These are phyloP conservation scores for Chiropotes sagulatus DNA, from an alignment of 2,797 vertebrate genomes.

Conservation along the genomic window DNA sequence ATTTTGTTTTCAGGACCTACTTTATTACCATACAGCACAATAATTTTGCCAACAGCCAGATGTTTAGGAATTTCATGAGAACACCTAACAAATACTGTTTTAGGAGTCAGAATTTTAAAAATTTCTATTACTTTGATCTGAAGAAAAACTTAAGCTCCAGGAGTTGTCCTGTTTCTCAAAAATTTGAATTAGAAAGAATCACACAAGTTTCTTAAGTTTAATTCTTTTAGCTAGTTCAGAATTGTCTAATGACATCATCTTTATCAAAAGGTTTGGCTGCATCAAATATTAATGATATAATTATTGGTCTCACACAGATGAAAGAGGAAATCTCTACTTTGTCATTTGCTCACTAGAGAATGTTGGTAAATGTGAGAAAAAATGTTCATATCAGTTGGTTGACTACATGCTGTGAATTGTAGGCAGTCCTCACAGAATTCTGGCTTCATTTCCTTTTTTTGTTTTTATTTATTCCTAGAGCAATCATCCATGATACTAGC, in stretches of 20 bases:
- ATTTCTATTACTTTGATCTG: background rate
- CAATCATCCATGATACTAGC: slow-evolving; percentile 23
- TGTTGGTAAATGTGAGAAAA: background rate
- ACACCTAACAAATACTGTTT: background rate
- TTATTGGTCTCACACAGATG: background rate
- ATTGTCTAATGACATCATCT: background rate
- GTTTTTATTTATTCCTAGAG: slow-evolving; percentile 68
- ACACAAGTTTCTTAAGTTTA: background rate
- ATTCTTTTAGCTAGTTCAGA: background rate
- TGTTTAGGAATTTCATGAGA: background rate
- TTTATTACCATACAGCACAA: background rate
- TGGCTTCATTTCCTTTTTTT: slow-evolving; percentile 27
- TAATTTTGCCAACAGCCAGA: slow-evolving; percentile 16
- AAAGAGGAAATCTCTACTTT: background rate
- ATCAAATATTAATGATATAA: background rate
- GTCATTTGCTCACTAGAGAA: background rate
- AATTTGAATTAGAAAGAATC: background rate
- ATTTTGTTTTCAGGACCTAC: slow-evolving; percentile 46
- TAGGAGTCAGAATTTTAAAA: background rate
- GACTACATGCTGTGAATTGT: background rate
- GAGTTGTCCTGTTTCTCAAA: background rate
- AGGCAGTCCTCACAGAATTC: background rate
- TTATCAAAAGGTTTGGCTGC: background rate
- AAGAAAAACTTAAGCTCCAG: background rate
- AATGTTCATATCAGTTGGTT: background rate